Evolutionary conservation across 2,888 invertebrate species (phyloP), one percentile per base, ranked within the genome.

Genomic region (Xylophagus ater): DNA sequence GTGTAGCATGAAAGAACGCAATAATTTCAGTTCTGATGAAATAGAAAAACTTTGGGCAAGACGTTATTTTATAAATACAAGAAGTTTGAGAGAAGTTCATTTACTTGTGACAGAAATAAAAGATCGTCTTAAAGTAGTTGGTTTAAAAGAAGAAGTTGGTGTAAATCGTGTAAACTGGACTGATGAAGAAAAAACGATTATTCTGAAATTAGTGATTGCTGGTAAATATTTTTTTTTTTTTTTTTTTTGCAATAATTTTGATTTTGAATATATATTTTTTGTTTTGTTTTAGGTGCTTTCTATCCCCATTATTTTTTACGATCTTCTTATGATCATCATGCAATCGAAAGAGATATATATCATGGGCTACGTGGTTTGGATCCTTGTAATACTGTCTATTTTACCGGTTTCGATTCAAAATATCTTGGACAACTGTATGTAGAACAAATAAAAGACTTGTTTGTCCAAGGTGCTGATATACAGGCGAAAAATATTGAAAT

Each of bases 281-380:
- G 89, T 86, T 12, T 33, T 14, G 8, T 29, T 29, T 23, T 24
- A 43, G 41, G 47, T 3, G 92, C 93, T 2, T 92, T 92, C 62
- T 96, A 92, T 66, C 96, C 96, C 0, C 81, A 93, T 61, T 94
- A 85, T 62, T 94, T 87, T 64, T 62, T 78, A 14, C 71, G 75
- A 21, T 54, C 65, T 7, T 56, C 66, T 14, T 68, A 70, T 2
- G 62, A 63, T 24, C 71, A 72, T 34, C 69, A 72, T 38, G 61
- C 69, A 0, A 71, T 76, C 44, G 83, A 86, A 55, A 67, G 74
- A 1, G 72, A 75, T 18, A 75, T 82, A 0, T 72, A 78, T 4
- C 78, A 76, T 48, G 55, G 59, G 0, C 65, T 92, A 1, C 73
- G 73, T 14, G 86, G 86, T 0, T 67, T 76, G 20, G 79, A 92